phyloP scores from a whole-genome alignment of 92 coral and sea anemone species.

The Isaurus tuberculatus region DNA sequence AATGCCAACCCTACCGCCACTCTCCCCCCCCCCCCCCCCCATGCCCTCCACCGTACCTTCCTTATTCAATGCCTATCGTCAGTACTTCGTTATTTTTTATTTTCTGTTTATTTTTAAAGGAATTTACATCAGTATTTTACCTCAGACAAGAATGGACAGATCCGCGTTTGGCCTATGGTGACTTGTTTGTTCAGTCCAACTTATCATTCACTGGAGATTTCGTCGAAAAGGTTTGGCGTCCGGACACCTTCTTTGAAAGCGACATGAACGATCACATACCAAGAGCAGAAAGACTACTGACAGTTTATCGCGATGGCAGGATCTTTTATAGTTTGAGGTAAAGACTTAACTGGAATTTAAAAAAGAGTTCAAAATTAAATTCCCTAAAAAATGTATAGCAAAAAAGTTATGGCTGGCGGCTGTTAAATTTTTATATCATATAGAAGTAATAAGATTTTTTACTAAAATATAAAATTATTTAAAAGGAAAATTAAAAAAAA shows the following conservation, averaged over 20 bases:
- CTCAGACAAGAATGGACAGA: conserved; percentile 62
- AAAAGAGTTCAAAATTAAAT: no score
- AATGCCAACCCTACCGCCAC: no score
- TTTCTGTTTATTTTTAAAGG: conserved; percentile 24
- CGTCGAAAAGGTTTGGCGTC: conserved; percentile 51
- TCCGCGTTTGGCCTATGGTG: conserved; percentile 55
- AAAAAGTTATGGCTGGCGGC: no score
- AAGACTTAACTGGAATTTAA: not conserved
- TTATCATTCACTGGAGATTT: conserved; percentile 45
- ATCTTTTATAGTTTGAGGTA: conserved; percentile 57
- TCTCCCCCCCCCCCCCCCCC: no score
- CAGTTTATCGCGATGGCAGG: conserved; percentile 31
- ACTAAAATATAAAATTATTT: no score
- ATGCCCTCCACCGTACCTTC: no score
- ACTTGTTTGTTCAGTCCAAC: conserved; percentile 33
- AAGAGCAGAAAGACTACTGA: conserved; percentile 42
- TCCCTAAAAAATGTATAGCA: no score
- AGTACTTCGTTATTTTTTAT: not conserved
- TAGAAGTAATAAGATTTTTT: no score
- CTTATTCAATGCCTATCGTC: not conserved
- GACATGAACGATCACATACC: conserved; percentile 46
- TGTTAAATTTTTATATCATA: no score
- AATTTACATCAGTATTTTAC: conserved; percentile 52
- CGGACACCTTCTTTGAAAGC: conserved; percentile 54
- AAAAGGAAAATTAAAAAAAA: no score